Conservation (phyloP, 2,113 vertebrate species). For the Tympanuchus pallidicinctus region DNA sequence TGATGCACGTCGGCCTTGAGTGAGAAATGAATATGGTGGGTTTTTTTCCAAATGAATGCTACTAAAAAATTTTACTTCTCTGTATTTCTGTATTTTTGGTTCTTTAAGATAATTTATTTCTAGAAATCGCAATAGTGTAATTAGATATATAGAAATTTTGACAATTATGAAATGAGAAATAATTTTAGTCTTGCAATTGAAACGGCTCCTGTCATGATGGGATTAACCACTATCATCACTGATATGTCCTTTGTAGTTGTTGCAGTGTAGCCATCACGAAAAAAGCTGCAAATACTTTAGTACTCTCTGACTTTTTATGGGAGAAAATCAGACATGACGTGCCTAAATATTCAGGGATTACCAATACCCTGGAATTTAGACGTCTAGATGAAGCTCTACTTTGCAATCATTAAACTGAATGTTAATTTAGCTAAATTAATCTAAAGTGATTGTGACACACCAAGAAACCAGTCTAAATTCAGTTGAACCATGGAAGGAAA, state of each 20-base stretch:
- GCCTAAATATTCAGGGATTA: background rate
- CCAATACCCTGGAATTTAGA: background rate
- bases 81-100: background rate
- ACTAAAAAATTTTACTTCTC: background rate
- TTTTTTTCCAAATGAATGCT: background rate
- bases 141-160: background rate
- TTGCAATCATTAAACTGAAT: background rate
- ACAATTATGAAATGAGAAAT: background rate
- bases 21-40: background rate
- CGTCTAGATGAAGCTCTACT: background rate
- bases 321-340: background rate
- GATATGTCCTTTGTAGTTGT: background rate
- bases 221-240: background rate
- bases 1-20: background rate
- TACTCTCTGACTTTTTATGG: background rate
- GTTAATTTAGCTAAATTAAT: background rate
- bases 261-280: background rate
- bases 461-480: background rate
- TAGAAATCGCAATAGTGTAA: background rate
- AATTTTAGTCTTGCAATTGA: background rate
- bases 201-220: background rate
- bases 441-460: background rate
- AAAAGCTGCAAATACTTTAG: background rate
- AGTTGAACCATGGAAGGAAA: background rate
- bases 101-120: background rate